A percentile compares a stretch with the other conserved stretches of the same genome.
Conservation (phyloP, 2,113 vertebrate genomes). For the Ammodytes dubius region DNA sequence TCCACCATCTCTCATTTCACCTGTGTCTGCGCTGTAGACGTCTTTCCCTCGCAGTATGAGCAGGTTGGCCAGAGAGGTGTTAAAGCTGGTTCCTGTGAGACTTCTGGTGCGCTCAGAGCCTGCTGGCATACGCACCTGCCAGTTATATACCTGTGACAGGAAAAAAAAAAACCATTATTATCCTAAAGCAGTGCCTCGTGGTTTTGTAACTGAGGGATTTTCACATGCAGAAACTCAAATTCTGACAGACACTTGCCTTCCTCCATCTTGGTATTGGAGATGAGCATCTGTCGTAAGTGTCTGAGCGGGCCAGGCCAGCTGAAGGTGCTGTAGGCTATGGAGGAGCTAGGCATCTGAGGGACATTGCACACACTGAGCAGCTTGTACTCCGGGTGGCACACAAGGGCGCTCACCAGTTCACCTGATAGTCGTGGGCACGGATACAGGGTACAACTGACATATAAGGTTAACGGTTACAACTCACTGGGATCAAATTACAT, state of each 20-base stretch:
- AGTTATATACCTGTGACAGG: slow-evolving; percentile 90
- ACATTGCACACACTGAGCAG: slow-evolving; percentile 90
- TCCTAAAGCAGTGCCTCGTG: background rate
- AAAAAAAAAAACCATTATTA: background rate
- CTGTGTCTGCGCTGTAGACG: slow-evolving; percentile 83
- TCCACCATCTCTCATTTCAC: slow-evolving; percentile 74
- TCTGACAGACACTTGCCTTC: slow-evolving; percentile 83
- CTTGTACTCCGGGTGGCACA: slow-evolving; percentile 95
- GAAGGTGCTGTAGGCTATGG: slow-evolving; percentile 90
- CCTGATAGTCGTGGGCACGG: slow-evolving; percentile 84
- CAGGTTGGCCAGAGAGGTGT: slow-evolving; percentile 93
- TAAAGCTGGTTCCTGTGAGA: slow-evolving; percentile 81
- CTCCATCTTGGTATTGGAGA: slow-evolving; percentile 94
- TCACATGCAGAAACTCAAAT: background rate
- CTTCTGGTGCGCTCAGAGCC: slow-evolving; percentile 60
- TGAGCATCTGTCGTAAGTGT: slow-evolving; percentile 96
- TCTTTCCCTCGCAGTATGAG: slow-evolving; percentile 94
- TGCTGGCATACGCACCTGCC: slow-evolving; percentile 86
- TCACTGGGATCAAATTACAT: too few relatives aligned
- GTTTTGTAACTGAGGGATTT: background rate
- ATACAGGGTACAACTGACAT: too few relatives aligned
- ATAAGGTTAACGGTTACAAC: too few relatives aligned
- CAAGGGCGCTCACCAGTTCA: slow-evolving; percentile 89
- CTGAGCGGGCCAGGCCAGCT: slow-evolving; percentile 93
- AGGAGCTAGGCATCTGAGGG: slow-evolving; percentile 92